Evolutionary conservation across 2,888 invertebrate genomes (phyloP).

Genomic region (Drosophila merina): DNA sequence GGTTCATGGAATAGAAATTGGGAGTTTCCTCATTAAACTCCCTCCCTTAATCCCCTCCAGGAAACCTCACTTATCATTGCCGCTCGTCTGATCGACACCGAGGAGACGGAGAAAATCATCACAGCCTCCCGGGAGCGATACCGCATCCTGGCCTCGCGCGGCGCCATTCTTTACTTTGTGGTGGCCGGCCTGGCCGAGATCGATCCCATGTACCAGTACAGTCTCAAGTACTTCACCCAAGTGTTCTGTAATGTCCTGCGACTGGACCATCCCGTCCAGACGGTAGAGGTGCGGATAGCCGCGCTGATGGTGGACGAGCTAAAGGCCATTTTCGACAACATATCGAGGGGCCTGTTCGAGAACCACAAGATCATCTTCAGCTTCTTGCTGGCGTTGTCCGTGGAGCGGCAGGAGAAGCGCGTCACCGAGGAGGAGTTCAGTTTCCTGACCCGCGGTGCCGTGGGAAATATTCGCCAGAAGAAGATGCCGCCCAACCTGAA

Average conservation of each 20-base stretch:
- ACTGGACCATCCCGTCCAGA: conserved; percentile 88
- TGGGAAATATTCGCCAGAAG: conserved; percentile 85
- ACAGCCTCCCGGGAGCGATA: conserved; percentile 94
- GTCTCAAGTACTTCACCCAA: conserved; percentile 92
- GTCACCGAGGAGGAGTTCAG: conserved; percentile 89
- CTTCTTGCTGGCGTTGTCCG: conserved; percentile 91
- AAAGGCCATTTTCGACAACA: conserved; percentile 92
- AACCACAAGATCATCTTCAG: conserved; percentile 95
- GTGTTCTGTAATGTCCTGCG: conserved; percentile 93
- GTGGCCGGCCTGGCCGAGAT: conserved; percentile 94
- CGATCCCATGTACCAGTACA: conserved; percentile 98
- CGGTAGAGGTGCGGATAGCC: conserved; percentile 88
- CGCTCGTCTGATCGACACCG: conserved; percentile 93
- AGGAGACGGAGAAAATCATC: conserved; percentile 93
- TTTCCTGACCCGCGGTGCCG: conserved; percentile 91
- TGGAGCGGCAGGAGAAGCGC: conserved; percentile 86
- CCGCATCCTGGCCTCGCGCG: conserved; percentile 92
- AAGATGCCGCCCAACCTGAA: conserved; percentile 85
- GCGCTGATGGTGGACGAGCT: conserved; percentile 91
- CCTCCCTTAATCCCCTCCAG: conserved; percentile 84
- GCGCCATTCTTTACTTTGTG: conserved; percentile 95
- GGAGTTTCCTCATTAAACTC: no score
- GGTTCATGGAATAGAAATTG: neutral
- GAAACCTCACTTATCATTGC: conserved; percentile 96
- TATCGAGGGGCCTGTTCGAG: conserved; percentile 95